phyloP scores from a whole-genome alignment of 2,113 vertebrate species.

The Peucedramus taeniatus region DNA sequence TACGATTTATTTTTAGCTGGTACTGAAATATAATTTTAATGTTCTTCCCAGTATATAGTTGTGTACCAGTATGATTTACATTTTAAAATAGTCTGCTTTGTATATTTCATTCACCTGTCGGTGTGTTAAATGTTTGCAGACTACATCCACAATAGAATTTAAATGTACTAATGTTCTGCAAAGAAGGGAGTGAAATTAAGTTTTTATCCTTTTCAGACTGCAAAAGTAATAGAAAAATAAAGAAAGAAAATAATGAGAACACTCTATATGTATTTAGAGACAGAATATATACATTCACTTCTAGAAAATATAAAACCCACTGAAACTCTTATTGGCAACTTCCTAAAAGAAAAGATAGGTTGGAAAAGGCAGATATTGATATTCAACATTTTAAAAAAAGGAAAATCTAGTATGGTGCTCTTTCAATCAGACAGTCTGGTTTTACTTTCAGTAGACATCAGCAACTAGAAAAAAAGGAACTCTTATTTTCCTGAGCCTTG shows the following conservation, averaged over 20 bases:
- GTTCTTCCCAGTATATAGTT: not conserved
- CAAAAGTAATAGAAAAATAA: not conserved
- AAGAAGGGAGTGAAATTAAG: not conserved
- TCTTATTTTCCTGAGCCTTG: not conserved
- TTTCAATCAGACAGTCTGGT: not conserved
- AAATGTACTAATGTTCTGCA: not conserved
- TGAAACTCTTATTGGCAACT: not conserved
- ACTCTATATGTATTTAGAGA: not conserved
- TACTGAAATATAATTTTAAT: not conserved
- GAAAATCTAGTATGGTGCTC: not conserved
- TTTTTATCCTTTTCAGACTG: not conserved
- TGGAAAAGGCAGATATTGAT: not conserved
- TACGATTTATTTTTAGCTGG: not conserved
- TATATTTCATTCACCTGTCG: not conserved
- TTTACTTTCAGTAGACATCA: not conserved
- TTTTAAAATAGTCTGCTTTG: not conserved
- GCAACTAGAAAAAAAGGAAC: not conserved
- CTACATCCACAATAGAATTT: not conserved
- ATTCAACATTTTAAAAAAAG: not conserved
- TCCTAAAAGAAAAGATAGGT: not conserved
- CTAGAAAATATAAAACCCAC: not conserved
- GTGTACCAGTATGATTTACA: not conserved
- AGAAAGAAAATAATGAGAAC: not conserved
- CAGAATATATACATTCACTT: not conserved
- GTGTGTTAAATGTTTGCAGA: not conserved